Percentiles rank a stretch among this genome's conserved stretches.
These are phyloP conservation scores for Siderastrea siderea DNA, from an alignment of 92 coral and sea anemone species.

Conservation along the genomic window DNA sequence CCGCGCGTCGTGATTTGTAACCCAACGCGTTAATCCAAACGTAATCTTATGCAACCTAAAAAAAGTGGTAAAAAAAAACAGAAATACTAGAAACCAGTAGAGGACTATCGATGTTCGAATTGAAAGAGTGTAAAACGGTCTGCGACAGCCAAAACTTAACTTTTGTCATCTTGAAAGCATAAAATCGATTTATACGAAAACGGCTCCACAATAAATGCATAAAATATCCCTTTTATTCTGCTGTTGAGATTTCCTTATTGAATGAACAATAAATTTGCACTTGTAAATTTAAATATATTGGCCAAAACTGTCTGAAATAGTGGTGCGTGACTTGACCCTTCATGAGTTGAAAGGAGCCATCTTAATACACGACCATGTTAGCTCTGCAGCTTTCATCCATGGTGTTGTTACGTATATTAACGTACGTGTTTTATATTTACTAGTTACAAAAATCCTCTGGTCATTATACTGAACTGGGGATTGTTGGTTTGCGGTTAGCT, in stretches of 20 bases:
- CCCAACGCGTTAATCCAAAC: no score
- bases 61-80: no score
- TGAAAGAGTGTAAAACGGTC: no score
- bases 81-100: no score
- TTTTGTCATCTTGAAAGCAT: no score
- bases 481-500: neutral
- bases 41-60: no score
- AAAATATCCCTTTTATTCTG: neutral
- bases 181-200: neutral
- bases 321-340: neutral
- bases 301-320: neutral
- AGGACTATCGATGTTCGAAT: no score
- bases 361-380: neutral
- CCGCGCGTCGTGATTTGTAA: no score
- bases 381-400: neutral
- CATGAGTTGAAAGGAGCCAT: neutral
- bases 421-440: neutral
- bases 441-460: neutral
- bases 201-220: neutral
- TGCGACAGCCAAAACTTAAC: no score
- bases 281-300: conserved; percentile 8
- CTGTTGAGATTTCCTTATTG: conserved; percentile 16
- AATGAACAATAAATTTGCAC: neutral
- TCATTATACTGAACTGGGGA: neutral
- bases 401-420: neutral